Evolutionary conservation across 2,888 invertebrate genomes (phyloP), one percentile per base, ranked within the genome.

Genomic region (Sinopyrophorus schimmeli): DNA sequence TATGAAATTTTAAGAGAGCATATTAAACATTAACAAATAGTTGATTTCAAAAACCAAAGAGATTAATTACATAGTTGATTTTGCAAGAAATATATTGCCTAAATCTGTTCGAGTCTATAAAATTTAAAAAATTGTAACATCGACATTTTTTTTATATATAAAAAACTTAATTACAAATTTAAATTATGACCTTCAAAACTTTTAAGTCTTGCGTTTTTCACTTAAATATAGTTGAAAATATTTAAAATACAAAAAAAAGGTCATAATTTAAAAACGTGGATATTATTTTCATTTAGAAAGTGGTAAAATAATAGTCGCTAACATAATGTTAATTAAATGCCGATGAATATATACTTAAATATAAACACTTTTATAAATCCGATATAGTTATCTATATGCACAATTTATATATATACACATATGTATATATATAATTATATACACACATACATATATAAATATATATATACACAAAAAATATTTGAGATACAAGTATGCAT

Each of bases 361-460:
- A 70, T 68, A 69, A 71, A 71, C 69, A 70, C 66, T 71, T 68
- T 71, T 66, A 69, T 70, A 71, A 71, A 70, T 69, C 68, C 68
- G 66, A 67, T 71, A 66, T 69, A 67, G 68, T 71, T 68, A 71
- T 72, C 71, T 72, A 73, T 72, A 73, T 73, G 72, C 72, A 73
- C 72, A 74, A 68, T 71, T 72, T 66, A 67, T 68, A 68, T 74
- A 73, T 74, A 66, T 72, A 74, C 72, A 74, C n/a, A n/a, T n/a
- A n/a, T n/a, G n/a, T n/a, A n/a, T n/a, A n/a, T n/a, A n/a, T n/a
- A n/a, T n/a, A n/a, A n/a, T n/a, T n/a, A n/a, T n/a, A n/a, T n/a
- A n/a, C n/a, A n/a, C n/a, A n/a, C n/a, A n/a, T n/a, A n/a, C n/a
- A n/a, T n/a, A n/a, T n/a, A n/a, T n/a, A n/a, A n/a, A n/a, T n/a